Base-by-base conservation (phyloP, 2,113 vertebrate genomes). In the Pipa parva region DNA sequence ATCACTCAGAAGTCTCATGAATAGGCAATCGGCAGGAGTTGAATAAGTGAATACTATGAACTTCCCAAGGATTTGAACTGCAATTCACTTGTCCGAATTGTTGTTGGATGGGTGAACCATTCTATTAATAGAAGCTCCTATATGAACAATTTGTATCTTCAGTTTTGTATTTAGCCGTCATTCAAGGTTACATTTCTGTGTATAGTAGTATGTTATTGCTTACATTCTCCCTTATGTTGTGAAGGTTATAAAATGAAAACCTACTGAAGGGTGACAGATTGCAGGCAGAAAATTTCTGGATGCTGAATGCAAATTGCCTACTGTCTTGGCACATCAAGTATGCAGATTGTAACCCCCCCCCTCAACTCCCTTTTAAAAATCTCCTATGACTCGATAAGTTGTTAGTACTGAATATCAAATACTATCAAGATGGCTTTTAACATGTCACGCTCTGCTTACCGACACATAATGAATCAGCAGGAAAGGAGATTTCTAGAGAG, bases 231-330 rank as follows among this genome's bases (percentile, higher is more conserved):
- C 12, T 11, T 72, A 63, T 57, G 70, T 69, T 73, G 59, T 60
- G 70, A 83, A 84, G 76, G 77, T 80, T 78, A 80, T 74, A 80
- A 79, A 81, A 78, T 45, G 76, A 81, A 83, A 79, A 85, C 63
- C 74, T 77, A 79, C 75, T 46, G 79, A 81, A 87, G 77, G 78
- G 77, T 81, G 82, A 80, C 84, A 83, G 85, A 82, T 83, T 84
- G 85, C 64, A 76, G 76, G 80, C 74, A 63, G 65, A 77, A 71
- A 75, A 73, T 67, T 80, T 81, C 77, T 83, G 78, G 79, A 77
- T 77, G 76, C 79, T 82, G 77, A 73, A 86, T 85, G 83, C 79
- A 84, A 87, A 89, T 84, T 73, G 75, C 71, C 72, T 31, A 68
- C 76, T 77, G 76, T 76, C 79, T 77, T 74, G 80, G 80, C 80